Conservation (phyloP, 1,140 invertebrate genomes). For the Scaptomyza pallida region DNA sequence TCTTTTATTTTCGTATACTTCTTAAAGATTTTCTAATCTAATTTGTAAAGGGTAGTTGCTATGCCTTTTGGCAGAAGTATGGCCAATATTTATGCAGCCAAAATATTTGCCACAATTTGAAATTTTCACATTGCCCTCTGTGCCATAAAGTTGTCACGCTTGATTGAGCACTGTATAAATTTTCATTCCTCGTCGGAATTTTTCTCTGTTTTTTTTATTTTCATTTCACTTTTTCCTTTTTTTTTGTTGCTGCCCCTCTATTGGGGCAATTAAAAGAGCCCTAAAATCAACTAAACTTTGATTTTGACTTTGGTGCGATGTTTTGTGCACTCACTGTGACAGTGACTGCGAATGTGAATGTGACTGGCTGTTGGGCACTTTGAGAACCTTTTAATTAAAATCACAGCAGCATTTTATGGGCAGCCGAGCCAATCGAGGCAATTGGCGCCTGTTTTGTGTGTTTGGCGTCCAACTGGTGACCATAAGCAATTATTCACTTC, state of each 20-base stretch:
- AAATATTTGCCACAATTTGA: constrained; percentile 68
- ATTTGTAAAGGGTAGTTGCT: not conserved
- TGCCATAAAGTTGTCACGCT: constrained; percentile 60
- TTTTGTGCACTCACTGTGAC: constrained; percentile 55
- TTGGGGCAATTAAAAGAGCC: constrained; percentile 67
- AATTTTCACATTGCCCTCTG: constrained; percentile 21
- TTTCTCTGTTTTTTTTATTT: constrained; percentile 39
- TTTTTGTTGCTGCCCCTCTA: constrained; percentile 5
- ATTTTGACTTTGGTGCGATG: constrained; percentile 50
- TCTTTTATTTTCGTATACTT: not conserved
- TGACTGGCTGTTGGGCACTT: constrained; percentile 19
- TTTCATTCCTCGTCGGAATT: constrained; percentile 26
- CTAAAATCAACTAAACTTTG: constrained; percentile 77
- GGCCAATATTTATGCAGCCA: constrained; percentile 67
- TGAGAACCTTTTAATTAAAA: constrained; percentile 75
- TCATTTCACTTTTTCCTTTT: constrained; percentile 29
- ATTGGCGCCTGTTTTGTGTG: constrained; percentile 35
- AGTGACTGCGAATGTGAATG: not conserved
- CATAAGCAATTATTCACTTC: constrained; percentile 79
- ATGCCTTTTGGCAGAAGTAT: constrained; percentile 11
- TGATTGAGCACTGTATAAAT: constrained; percentile 76
- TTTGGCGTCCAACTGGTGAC: constrained; percentile 39
- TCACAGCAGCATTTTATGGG: constrained; percentile 69
- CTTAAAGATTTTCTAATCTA: not conserved
- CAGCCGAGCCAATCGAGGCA: constrained; percentile 33